phyloP scores from a whole-genome alignment of 2,888 invertebrate genomes.

The Hipparchia sbordonii region DNA sequence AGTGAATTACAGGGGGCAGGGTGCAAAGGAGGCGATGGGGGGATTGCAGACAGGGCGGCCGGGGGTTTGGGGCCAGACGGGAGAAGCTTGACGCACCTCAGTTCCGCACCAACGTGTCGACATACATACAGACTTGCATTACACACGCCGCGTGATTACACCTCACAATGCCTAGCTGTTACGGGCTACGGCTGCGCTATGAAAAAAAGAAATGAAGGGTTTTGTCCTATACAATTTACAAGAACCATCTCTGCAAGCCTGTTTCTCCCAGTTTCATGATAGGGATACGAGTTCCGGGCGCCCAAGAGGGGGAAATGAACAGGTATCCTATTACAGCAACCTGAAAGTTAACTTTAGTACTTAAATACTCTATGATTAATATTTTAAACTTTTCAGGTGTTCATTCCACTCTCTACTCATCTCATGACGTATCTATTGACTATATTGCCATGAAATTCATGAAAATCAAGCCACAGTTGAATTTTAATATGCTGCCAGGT shows the following conservation, averaged over 20 bases:
- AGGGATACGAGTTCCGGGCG: not conserved
- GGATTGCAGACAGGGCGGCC: conserved; percentile 69
- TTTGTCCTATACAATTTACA: conserved; percentile 32
- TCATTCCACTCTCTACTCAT: too few species aligned
- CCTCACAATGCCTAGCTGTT: conserved; percentile 52
- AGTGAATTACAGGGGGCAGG: conserved; percentile 74
- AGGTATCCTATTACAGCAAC: not conserved
- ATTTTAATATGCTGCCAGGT: too few species aligned
- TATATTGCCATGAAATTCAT: too few species aligned
- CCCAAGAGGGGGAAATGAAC: not conserved
- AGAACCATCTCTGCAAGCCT: conserved; percentile 8
- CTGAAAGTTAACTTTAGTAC: too few species aligned
- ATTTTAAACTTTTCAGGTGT: too few species aligned
- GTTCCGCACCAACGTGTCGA: conserved; percentile 68
- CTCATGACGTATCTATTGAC: too few species aligned
- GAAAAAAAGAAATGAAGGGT: conserved; percentile 34
- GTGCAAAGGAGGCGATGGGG: conserved; percentile 48
- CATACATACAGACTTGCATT: conserved; percentile 59
- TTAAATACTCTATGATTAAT: too few species aligned
- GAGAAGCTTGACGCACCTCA: conserved; percentile 76
- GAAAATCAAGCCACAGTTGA: too few species aligned
- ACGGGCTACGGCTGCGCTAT: conserved; percentile 43
- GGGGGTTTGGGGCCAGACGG: conserved; percentile 78
- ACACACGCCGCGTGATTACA: conserved; percentile 55
- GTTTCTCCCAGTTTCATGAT: conserved; percentile 8